phyloP scores from a whole-genome alignment of 1,140 invertebrate species.

The Globodera ellingtonae region DNA sequence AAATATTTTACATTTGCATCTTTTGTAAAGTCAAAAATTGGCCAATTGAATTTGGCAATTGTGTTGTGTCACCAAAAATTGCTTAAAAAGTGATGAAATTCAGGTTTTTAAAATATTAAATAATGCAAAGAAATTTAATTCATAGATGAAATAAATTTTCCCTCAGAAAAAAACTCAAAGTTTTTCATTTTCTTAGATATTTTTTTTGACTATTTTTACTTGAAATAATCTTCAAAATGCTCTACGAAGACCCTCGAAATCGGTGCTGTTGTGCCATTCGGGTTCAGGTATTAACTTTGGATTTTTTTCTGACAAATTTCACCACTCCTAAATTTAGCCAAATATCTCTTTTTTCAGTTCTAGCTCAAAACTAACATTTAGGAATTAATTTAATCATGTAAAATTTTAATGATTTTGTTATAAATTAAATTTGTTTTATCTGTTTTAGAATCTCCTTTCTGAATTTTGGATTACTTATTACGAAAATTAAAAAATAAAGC shows the following conservation, averaged over 20 bases:
- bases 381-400: neutral
- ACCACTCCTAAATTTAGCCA: neutral
- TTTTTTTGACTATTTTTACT: neutral
- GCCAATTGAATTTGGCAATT: too few relatives aligned
- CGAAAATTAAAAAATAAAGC: too few relatives aligned
- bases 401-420: neutral
- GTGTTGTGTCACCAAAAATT: too few relatives aligned
- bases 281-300: neutral
- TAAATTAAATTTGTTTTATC: neutral
- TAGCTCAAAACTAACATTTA: neutral
- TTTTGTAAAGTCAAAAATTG: too few relatives aligned
- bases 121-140: too few relatives aligned
- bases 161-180: too few relatives aligned
- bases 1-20: too few relatives aligned
- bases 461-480: too few relatives aligned
- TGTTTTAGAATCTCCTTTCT: neutral
- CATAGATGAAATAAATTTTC: neutral
- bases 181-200: neutral
- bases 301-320: neutral
- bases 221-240: neutral
- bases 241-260: conserved; percentile 29
- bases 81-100: too few relatives aligned
- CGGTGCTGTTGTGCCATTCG: conserved; percentile 29
- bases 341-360: neutral
- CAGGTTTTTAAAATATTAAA: too few relatives aligned